Evolutionary conservation across 2,888 invertebrate species (phyloP).

Genomic region (Therioaphis trifolii): DNA sequence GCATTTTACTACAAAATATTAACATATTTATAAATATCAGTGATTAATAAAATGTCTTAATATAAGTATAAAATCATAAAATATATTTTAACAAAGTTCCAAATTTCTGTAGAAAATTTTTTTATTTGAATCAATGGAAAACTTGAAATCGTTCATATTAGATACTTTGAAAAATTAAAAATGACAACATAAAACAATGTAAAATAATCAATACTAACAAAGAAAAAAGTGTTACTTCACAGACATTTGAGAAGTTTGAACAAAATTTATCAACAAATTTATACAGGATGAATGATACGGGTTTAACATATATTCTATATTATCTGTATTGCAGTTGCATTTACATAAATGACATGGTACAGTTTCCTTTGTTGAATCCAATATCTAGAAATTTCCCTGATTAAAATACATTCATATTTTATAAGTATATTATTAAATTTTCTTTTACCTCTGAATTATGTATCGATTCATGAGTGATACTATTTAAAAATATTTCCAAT

Average conservation of each 20-base stretch:
- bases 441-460: conserved; percentile 38
- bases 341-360: conserved; percentile 62
- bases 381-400: conserved; percentile 23
- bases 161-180: too few species aligned
- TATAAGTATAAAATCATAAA: background rate
- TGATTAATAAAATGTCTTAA: too few species aligned
- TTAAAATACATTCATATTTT: background rate
- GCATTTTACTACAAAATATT: too few species aligned
- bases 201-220: background rate
- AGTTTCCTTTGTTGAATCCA: conserved; percentile 16
- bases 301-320: conserved; percentile 55
- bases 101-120: background rate
- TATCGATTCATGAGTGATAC: background rate
- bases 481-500: conserved; percentile 35
- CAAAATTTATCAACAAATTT: conserved; percentile 64
- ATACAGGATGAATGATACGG: conserved; percentile 63
- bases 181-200: too few species aligned
- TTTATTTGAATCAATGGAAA: too few species aligned
- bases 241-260: conserved; percentile 62
- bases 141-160: too few species aligned
- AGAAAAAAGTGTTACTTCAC: conserved; percentile 42
- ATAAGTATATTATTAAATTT: background rate
- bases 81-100: background rate
- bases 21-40: too few species aligned
- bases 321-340: conserved; percentile 61